Evolutionary conservation across 2,797 vertebrate genomes (phyloP).

Genomic region (Sciurus carolinensis): DNA sequence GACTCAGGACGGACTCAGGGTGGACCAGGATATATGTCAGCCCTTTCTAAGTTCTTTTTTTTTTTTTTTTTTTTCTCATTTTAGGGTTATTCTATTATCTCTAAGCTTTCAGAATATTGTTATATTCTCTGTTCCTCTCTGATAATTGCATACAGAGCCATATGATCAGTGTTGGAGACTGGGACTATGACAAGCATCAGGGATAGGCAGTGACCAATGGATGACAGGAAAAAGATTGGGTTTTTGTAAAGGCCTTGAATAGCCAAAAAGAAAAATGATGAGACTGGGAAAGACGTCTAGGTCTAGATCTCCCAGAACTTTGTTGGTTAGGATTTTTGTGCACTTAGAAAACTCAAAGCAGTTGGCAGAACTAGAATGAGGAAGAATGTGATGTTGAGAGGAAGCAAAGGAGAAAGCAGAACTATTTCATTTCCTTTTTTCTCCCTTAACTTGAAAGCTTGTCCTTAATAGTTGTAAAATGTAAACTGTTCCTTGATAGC

Average conservation of each 20-base stretch:
- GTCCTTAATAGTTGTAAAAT: neutral
- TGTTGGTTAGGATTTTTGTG: neutral
- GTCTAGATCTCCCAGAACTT: neutral
- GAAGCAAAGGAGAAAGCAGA: neutral
- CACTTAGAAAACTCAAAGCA: neutral
- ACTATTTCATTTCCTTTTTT: neutral
- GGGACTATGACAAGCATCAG: neutral
- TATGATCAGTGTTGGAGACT: neutral
- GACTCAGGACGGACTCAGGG: neutral
- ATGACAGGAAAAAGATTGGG: neutral
- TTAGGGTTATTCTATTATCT: neutral
- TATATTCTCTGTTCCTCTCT: neutral
- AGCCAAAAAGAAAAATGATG: neutral
- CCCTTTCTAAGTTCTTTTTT: neutral
- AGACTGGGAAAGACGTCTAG: neutral
- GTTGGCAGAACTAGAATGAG: neutral
- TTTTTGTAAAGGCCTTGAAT: neutral
- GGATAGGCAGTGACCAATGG: neutral
- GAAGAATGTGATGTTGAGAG: neutral
- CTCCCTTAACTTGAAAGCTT: neutral
- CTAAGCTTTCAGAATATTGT: neutral
- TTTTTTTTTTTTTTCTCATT: neutral
- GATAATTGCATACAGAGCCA: neutral
- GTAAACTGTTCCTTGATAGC: neutral
- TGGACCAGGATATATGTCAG: neutral